Percentiles rank a stretch among this genome's conserved stretches.
Evolutionary conservation across 2,797 vertebrate genomes (phyloP).

Genomic region (Cryptoblepharus egeriae): DNA sequence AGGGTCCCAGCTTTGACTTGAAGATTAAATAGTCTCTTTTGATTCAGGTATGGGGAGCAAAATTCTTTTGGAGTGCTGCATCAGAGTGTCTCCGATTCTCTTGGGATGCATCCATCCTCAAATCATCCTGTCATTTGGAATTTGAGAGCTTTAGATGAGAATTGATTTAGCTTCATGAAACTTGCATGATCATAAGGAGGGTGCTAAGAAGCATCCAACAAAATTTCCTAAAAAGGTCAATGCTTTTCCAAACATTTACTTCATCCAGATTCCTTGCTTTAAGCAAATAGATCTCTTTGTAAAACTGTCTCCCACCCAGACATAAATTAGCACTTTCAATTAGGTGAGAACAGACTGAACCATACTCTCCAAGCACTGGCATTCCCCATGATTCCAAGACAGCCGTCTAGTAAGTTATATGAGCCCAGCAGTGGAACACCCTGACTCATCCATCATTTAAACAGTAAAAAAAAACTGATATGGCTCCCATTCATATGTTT

Average conservation of each 20-base stretch:
- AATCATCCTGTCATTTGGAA: too few species aligned
- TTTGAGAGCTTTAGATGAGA: neutral
- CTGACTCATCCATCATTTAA: neutral
- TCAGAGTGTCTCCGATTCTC: neutral
- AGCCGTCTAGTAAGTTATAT: neutral
- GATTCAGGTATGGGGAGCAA: neutral
- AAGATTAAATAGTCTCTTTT: neutral
- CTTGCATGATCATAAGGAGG: neutral
- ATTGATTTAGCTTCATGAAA: neutral
- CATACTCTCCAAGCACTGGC: neutral
- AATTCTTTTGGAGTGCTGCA: neutral
- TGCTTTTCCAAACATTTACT: constrained; percentile 13
- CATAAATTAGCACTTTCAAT: accelerated
- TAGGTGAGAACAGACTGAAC: neutral
- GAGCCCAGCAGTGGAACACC: neutral
- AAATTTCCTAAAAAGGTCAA: neutral
- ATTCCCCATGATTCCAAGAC: constrained; percentile 8
- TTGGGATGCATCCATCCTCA: neutral
- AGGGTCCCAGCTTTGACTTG: neutral
- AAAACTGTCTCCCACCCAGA: accelerated
- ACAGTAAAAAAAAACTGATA: neutral
- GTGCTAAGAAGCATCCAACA: neutral
- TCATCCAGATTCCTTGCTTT: neutral
- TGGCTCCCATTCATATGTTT: too few species aligned
- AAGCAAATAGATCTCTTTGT: neutral